These are phyloP conservation scores for Choloepus didactylus DNA, from an alignment of 2,797 vertebrate genomes.

Conservation along the genomic window DNA sequence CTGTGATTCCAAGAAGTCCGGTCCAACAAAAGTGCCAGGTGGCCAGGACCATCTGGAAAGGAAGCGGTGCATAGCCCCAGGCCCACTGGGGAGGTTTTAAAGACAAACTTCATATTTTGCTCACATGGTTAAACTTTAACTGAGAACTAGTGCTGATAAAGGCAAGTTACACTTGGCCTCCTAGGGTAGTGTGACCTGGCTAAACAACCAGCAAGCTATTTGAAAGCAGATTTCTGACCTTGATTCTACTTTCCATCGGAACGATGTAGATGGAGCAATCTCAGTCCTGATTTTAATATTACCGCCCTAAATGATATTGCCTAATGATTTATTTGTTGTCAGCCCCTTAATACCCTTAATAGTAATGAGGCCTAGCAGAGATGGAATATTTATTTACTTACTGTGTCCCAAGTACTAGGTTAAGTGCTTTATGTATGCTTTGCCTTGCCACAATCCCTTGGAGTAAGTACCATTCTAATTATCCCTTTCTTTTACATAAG, in stretches of 20 bases:
- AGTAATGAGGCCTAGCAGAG: neutral
- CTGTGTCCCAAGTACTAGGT: neutral
- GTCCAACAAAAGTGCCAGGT: neutral
- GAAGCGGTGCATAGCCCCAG: neutral
- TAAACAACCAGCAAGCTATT: neutral
- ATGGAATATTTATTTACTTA: neutral
- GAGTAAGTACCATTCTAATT: neutral
- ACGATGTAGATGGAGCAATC: neutral
- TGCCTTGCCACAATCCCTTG: neutral
- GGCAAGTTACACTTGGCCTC: neutral
- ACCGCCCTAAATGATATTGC: neutral
- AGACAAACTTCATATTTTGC: neutral
- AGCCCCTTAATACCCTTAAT: neutral
- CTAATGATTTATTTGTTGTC: neutral
- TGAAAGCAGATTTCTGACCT: neutral
- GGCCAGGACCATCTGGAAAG: neutral
- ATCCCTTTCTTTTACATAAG: neutral
- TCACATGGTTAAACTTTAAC: slow-evolving; percentile 50
- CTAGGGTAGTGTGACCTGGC: neutral
- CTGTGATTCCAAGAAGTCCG: neutral
- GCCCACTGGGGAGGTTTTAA: neutral
- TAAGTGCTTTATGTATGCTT: neutral
- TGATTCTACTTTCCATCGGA: neutral
- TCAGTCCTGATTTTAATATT: neutral
- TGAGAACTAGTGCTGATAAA: slow-evolving; percentile 9